Evolutionary conservation across 2,888 invertebrate genomes (phyloP).

Genomic region (Agrilus biguttatus): DNA sequence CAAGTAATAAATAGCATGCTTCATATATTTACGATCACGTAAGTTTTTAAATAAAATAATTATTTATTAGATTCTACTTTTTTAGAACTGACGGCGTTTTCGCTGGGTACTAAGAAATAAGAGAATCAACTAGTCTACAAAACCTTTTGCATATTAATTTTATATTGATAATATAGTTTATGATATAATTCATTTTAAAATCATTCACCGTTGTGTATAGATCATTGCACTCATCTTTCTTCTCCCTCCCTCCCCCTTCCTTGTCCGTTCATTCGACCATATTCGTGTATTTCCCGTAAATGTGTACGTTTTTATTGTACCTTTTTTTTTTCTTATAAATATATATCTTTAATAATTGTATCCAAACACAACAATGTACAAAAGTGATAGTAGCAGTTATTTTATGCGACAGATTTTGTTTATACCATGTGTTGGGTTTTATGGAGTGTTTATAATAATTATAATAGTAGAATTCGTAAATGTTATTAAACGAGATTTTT

Average conservation of each 20-base stretch:
- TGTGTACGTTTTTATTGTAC: background rate
- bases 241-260: background rate
- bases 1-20: too few species aligned
- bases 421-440: slow-evolving; percentile 31
- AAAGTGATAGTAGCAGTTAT: background rate
- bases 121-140: too few species aligned
- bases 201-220: slow-evolving; percentile 31
- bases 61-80: slow-evolving; percentile 7
- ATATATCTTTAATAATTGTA: background rate
- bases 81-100: slow-evolving; percentile 42
- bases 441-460: slow-evolving; percentile 30
- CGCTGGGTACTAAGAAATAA: slow-evolving; percentile 10
- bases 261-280: too few species aligned
- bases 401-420: slow-evolving; percentile 6
- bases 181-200: background rate
- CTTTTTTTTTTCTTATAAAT: background rate
- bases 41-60: too few species aligned
- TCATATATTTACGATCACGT: too few species aligned
- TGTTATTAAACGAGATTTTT: too few species aligned
- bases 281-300: slow-evolving; percentile 1
- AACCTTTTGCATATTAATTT: too few species aligned
- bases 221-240: slow-evolving; percentile 23
- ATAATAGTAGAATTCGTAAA: too few species aligned
- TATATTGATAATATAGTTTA: too few species aligned
- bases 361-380: background rate